Evolutionary conservation across 2,888 invertebrate genomes (phyloP).

Genomic region (Siphlonurus alternatus): DNA sequence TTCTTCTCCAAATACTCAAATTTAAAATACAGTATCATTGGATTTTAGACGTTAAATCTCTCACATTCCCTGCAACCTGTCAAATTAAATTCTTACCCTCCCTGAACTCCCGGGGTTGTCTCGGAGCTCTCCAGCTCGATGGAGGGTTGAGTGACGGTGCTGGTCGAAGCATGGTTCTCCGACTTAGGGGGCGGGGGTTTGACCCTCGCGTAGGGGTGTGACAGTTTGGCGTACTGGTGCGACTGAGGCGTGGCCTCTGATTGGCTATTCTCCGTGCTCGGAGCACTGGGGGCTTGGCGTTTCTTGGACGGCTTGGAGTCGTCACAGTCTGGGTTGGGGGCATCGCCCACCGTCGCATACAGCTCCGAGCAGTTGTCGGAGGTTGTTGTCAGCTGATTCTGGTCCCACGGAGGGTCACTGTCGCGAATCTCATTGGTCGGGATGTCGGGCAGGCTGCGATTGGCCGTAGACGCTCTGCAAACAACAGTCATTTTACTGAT

Average conservation of each 20-base stretch:
- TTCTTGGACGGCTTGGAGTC: not conserved
- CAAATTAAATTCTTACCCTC: not conserved
- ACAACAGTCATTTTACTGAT: not conserved
- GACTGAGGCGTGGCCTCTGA: not conserved
- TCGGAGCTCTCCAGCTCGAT: not conserved
- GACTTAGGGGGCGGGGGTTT: not conserved
- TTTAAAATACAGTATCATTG: too few relatives aligned
- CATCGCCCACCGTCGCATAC: conserved; percentile 62
- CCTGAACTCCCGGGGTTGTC: not conserved
- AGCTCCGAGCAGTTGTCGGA: conserved; percentile 64
- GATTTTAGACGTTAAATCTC: too few relatives aligned
- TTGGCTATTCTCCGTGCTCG: not conserved
- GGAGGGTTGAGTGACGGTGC: not conserved
- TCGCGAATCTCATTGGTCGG: conserved; percentile 35
- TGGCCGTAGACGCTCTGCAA: conserved; percentile 32
- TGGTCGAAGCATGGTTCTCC: not conserved
- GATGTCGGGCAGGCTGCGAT: conserved; percentile 72
- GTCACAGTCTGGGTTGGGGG: not conserved
- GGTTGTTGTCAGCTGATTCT: conserved; percentile 9
- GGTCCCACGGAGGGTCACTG: not conserved
- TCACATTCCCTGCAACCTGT: too few relatives aligned
- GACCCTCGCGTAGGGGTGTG: conserved; percentile 6
- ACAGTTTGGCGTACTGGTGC: not conserved
- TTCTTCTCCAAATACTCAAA: too few relatives aligned
- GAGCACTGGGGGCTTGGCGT: not conserved